These are phyloP conservation scores for Muscina levida DNA, from an alignment of 2,888 invertebrate species.

Conservation along the genomic window DNA sequence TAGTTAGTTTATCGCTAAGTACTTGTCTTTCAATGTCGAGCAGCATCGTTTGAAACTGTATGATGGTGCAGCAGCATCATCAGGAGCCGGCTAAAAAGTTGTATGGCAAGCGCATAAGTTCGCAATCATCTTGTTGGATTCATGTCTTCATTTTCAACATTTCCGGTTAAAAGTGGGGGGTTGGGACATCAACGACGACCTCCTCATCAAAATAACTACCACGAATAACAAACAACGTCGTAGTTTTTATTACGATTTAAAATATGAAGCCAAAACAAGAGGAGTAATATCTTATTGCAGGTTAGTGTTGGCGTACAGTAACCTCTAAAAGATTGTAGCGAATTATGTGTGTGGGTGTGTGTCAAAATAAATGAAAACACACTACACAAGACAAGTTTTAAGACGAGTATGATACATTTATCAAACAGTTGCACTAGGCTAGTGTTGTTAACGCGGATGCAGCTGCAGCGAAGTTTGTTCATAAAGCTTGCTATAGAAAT, in stretches of 20 bases:
- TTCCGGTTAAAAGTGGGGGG: constrained; percentile 47
- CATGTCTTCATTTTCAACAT: constrained; percentile 40
- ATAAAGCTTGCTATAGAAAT: too few relatives aligned
- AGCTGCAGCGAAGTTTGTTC: too few relatives aligned
- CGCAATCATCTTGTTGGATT: constrained; percentile 32
- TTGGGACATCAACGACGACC: not conserved
- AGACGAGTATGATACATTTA: too few relatives aligned
- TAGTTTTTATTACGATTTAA: not conserved
- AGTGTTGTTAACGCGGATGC: too few relatives aligned
- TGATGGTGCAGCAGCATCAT: not conserved
- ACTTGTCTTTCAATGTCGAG: not conserved
- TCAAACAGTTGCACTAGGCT: too few relatives aligned
- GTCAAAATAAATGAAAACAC: too few relatives aligned
- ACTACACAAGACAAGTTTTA: too few relatives aligned
- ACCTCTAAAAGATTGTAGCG: not conserved
- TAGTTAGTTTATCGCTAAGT: not conserved
- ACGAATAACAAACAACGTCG: constrained; percentile 18
- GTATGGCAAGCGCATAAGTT: constrained; percentile 30
- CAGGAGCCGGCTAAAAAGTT: not conserved
- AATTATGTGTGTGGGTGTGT: too few relatives aligned
- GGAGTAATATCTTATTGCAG: too few relatives aligned
- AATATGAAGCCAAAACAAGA: not conserved
- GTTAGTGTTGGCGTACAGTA: constrained; percentile 4
- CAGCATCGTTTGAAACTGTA: not conserved
- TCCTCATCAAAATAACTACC: constrained; percentile 17